These are phyloP conservation scores for Prosopocoilus inquinatus DNA, from an alignment of 2,888 invertebrate genomes.

Conservation along the genomic window DNA sequence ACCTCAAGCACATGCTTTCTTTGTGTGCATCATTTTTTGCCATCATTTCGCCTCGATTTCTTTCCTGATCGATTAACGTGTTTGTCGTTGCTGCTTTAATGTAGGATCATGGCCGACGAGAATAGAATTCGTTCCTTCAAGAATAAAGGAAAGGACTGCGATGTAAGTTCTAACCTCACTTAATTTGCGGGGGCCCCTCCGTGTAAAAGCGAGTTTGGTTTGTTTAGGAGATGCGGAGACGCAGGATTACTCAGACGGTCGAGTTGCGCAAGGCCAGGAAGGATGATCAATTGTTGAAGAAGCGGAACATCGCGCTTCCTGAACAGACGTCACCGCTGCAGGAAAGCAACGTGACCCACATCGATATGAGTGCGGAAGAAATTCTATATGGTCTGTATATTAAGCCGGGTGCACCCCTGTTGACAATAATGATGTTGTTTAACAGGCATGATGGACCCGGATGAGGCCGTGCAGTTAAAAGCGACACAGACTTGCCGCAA, in stretches of 20 bases:
- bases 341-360: conserved; percentile 50
- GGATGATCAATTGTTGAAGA: conserved; percentile 90
- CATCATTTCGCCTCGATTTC: not conserved
- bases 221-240: conserved; percentile 78
- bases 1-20: too few relatives aligned
- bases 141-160: conserved; percentile 71
- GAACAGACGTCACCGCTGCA: conserved; percentile 55
- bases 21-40: too few relatives aligned
- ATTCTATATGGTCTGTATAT: conserved; percentile 61
- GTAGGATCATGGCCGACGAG: conserved; percentile 60
- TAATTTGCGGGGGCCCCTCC: not conserved
- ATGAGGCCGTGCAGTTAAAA: conserved; percentile 61
- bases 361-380: conserved; percentile 64
- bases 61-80: not conserved
- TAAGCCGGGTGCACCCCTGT: not conserved
- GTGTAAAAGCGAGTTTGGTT: conserved; percentile 5
- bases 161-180: conserved; percentile 55
- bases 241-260: conserved; percentile 85
- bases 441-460: conserved; percentile 64
- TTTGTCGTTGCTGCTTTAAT: conserved; percentile 1
- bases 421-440: conserved; percentile 15
- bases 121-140: conserved; percentile 72
- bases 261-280: conserved; percentile 91
- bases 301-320: conserved; percentile 73
- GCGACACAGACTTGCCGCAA: conserved; percentile 84